Evolutionary conservation across 2,113 vertebrate species (phyloP), one percentile per base, ranked within the genome.

Genomic region (Cromileptes altivelis): DNA sequence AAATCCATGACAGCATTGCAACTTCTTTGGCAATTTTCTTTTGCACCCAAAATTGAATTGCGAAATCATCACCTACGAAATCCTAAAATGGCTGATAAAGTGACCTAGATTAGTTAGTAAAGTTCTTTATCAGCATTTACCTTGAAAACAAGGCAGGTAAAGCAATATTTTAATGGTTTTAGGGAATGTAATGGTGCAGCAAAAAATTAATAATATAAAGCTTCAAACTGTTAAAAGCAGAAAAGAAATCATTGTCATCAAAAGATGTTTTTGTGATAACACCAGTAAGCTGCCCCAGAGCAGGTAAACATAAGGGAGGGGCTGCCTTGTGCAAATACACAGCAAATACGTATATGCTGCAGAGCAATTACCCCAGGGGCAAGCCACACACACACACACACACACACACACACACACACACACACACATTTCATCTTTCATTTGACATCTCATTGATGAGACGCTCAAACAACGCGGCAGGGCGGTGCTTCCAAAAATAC

Each of bases 401-500:
- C 52, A 81, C 67, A 55, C 25, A 23, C 23, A 70, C 70, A 76
- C 65, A 62, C 17, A 49, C 49, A 81, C 50, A 52, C 49, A 52
- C 13, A 58, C 25, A 71, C 64, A 56, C 21, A 42, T 30, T 70
- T 64, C n/a, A 58, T 69, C 40, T 78, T 65, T 70, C 76, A 79
- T 27, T 58, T 42, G 82, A 85, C 74, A 58, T 60, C 77, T 50
- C 18, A 56, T 25, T 45, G 64, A 82, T 70, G 53, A 81, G 70
- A 81, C 23, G 53, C 27, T 92, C 69, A 84, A 89, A 91, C 75
- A 92, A 74, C 45, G 58, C 50, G 9, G 77, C 58, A 64, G 56
- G 52, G 88, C 4, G 81, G 75, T 78, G 77, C 57, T 80, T 76
- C 81, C 73, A 91, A 58, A 87, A 86, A 83, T 52, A 88, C 88